Evolutionary conservation across 2,797 vertebrate genomes (phyloP).

Genomic region (Columba guinea): DNA sequence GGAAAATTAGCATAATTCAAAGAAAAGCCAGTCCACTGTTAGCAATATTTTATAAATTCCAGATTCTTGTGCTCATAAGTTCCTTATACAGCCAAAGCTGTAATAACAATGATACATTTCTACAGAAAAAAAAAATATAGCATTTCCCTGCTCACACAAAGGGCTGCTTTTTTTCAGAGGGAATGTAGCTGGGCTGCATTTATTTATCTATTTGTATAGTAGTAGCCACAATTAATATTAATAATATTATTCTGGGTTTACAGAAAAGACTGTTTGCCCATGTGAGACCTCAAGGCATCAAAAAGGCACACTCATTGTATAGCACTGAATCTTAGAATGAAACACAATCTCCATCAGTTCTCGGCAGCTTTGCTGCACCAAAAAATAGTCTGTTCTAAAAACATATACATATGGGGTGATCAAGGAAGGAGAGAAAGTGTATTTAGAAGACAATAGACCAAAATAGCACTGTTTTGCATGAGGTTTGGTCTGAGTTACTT

Average conservation of each 20-base stretch:
- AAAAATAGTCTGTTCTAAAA: neutral
- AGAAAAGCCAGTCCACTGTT: neutral
- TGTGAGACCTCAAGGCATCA: neutral
- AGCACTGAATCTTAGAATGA: neutral
- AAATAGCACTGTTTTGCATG: neutral
- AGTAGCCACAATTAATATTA: constrained; percentile 22
- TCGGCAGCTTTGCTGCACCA: neutral
- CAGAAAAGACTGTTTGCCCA: neutral
- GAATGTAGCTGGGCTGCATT: neutral
- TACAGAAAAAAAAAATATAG: neutral
- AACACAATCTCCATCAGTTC: neutral
- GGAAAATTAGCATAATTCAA: neutral
- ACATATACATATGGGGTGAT: neutral
- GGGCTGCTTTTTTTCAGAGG: neutral
- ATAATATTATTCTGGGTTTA: neutral
- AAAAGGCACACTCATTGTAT: neutral
- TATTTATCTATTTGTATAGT: neutral
- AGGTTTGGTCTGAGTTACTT: neutral
- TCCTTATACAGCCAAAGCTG: neutral
- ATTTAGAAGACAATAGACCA: neutral
- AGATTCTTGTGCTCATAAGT: neutral
- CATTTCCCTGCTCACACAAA: neutral
- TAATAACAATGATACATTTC: constrained; percentile 8
- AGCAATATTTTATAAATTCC: neutral
- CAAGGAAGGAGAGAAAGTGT: neutral